phyloP scores from a whole-genome alignment of 2,797 vertebrate genomes.

The Rachycentron canadum region DNA sequence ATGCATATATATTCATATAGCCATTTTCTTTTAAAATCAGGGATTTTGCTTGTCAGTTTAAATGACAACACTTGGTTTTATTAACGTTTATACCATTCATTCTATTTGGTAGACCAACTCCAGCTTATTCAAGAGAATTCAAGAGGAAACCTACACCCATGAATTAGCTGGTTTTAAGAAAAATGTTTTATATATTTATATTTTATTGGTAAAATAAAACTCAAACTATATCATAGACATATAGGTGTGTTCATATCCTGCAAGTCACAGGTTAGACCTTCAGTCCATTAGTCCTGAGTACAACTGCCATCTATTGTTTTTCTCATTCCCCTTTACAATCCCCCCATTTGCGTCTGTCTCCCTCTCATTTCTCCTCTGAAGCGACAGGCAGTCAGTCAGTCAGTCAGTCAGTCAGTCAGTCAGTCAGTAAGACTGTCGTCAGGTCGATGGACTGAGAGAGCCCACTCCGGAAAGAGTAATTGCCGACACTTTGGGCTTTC shows the following conservation, averaged over 20 bases:
- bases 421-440: slow-evolving; percentile 41
- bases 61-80: not conserved
- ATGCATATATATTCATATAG: too few relatives aligned
- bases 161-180: not conserved
- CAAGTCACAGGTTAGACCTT: not conserved
- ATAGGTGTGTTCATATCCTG: not conserved
- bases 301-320: slow-evolving; percentile 6
- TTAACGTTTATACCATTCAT: not conserved
- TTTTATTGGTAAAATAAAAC: not conserved
- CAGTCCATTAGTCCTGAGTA: not conserved
- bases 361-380: slow-evolving; percentile 43
- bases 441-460: slow-evolving; percentile 52
- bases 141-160: not conserved
- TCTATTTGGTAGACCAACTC: not conserved
- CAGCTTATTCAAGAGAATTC: slow-evolving; percentile 1
- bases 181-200: too few relatives aligned
- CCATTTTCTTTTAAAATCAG: too few relatives aligned
- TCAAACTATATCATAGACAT: not conserved
- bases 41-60: too few relatives aligned
- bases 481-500: slow-evolving; percentile 72
- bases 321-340: not conserved
- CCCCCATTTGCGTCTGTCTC: not conserved
- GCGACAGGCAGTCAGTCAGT: slow-evolving; percentile 27
- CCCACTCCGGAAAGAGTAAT: slow-evolving; percentile 63
- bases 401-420: slow-evolving; percentile 34